Percentiles rank a stretch among this genome's conserved stretches.
Conservation (phyloP, 2,113 vertebrate species). For the Corythoichthys haematopterus region DNA sequence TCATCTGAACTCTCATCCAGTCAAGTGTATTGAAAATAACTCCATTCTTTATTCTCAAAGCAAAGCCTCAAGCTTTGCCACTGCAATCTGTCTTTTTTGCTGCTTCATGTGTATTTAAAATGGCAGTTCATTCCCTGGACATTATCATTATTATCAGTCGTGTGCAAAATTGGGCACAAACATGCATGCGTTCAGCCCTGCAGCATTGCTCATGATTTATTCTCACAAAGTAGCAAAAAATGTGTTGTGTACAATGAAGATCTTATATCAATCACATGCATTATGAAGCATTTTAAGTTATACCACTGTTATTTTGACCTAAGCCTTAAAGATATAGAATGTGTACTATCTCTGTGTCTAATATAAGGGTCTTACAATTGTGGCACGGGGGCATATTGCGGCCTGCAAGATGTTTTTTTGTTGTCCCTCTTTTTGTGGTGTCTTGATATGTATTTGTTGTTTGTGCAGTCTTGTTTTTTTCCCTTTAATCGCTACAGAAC, state of each 20-base stretch:
- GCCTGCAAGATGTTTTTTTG: no score
- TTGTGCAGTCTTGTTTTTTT: neutral
- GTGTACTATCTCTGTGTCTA: no score
- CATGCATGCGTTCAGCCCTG: slow-evolving; percentile 18
- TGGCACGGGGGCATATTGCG: no score
- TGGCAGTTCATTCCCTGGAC: slow-evolving; percentile 27
- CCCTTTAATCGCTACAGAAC: neutral
- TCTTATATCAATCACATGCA: slow-evolving; percentile 23
- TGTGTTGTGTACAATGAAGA: slow-evolving; percentile 7
- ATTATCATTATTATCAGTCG: slow-evolving; percentile 21
- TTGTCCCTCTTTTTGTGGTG: no score
- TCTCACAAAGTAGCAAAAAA: slow-evolving; percentile 36
- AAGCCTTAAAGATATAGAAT: neutral
- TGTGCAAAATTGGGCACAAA: neutral
- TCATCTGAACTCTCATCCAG: slow-evolving; percentile 33
- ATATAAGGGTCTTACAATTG: no score
- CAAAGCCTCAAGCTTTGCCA: slow-evolving; percentile 16
- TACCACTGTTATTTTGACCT: neutral
- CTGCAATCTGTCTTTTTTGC: slow-evolving; percentile 15
- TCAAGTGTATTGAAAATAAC: slow-evolving; percentile 1
- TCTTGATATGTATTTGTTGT: neutral
- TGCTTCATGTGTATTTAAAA: slow-evolving; percentile 30
- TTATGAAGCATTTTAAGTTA: neutral
- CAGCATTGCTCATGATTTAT: slow-evolving; percentile 55
- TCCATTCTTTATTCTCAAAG: slow-evolving; percentile 18